Evolutionary conservation across 2,888 invertebrate genomes (phyloP).

Genomic region (Tetropium fuscum): DNA sequence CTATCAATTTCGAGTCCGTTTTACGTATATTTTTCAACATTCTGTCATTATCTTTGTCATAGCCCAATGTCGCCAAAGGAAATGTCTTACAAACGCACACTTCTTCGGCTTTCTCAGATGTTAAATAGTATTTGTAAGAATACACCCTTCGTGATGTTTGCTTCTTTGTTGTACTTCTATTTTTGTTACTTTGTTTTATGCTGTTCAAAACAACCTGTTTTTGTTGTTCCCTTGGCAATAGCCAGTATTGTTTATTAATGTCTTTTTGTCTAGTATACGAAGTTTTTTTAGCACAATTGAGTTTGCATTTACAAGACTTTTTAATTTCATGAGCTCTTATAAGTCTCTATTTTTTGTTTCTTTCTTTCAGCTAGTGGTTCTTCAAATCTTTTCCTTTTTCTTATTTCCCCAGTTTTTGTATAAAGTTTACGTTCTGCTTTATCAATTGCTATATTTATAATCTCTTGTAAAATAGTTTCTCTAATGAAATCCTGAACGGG

Average conservation of each 20-base stretch:
- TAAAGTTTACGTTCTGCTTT: slow-evolving; percentile 23
- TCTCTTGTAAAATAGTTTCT: slow-evolving; percentile 5
- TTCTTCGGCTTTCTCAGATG: neutral
- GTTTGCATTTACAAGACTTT: slow-evolving; percentile 32
- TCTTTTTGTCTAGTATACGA: slow-evolving; percentile 22
- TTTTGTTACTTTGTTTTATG: slow-evolving; percentile 28
- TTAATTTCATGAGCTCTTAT: slow-evolving; percentile 27
- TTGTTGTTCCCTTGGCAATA: slow-evolving; percentile 28
- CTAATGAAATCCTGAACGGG: no score
- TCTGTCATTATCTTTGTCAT: slow-evolving; percentile 10
- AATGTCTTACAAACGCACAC: slow-evolving; percentile 9
- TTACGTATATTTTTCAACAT: slow-evolving; percentile 15
- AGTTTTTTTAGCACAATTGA: slow-evolving; percentile 30
- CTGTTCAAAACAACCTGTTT: slow-evolving; percentile 30
- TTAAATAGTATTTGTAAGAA: slow-evolving; percentile 19
- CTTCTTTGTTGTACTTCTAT: slow-evolving; percentile 21
- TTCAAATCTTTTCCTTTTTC: slow-evolving; percentile 34
- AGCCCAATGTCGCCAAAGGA: slow-evolving; percentile 2
- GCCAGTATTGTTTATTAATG: slow-evolving; percentile 36
- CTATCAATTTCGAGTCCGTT: neutral
- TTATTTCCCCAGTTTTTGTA: slow-evolving; percentile 14
- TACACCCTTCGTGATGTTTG: slow-evolving; percentile 19
- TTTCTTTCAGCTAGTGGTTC: slow-evolving; percentile 28
- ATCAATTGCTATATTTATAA: slow-evolving; percentile 5
- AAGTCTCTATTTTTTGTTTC: slow-evolving; percentile 25